These are phyloP conservation scores for Pilophorus perplexus DNA, from an alignment of 2,888 invertebrate genomes.

Conservation along the genomic window DNA sequence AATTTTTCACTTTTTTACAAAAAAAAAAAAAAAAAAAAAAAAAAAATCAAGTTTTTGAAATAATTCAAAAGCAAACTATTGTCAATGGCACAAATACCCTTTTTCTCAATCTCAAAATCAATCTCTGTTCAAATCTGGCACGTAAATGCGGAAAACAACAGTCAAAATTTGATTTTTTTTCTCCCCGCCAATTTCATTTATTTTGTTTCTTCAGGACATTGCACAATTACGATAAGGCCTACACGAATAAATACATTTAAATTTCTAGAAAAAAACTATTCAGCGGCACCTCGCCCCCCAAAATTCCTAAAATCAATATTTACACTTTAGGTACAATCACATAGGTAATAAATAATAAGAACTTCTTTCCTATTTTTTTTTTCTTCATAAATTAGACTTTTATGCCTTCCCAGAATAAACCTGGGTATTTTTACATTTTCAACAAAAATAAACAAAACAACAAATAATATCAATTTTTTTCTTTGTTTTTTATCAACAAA, in stretches of 20 bases:
- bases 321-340: constrained; percentile 27
- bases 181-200: no score
- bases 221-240: constrained; percentile 6
- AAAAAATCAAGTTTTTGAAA: no score
- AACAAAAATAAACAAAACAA: constrained; percentile 24
- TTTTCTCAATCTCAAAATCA: no score
- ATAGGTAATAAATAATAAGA: constrained; percentile 8
- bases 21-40: no score
- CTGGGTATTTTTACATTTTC: background rate
- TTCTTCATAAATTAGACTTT: background rate
- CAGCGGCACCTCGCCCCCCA: constrained; percentile 14
- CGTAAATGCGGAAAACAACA: no score
- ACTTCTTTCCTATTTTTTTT: no score
- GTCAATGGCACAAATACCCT: no score
- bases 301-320: constrained; percentile 6
- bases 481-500: constrained; percentile 8
- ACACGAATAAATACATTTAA: background rate
- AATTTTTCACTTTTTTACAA: no score
- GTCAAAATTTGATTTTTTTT: no score
- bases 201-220: constrained; percentile 23
- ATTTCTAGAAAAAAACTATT: constrained; percentile 16
- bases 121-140: no score
- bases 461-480: constrained; percentile 14
- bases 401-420: background rate
- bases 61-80: no score